These are phyloP conservation scores for Calyptommatus sinebrachiatus DNA, from an alignment of 2,113 vertebrate species.

Conservation along the genomic window DNA sequence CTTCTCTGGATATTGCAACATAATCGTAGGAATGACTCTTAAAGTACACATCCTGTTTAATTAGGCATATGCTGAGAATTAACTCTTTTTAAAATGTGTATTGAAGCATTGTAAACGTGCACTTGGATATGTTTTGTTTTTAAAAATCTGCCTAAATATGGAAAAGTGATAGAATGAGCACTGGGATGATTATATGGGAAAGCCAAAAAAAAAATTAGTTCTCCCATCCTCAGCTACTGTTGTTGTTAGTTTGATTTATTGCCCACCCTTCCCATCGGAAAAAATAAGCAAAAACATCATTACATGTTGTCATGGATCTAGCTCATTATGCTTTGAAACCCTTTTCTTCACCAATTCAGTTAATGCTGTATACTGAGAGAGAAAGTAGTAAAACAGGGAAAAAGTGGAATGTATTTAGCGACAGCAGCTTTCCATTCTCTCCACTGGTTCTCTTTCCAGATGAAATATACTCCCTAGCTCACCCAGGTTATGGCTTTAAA, in stretches of 20 bases:
- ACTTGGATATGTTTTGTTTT: not conserved
- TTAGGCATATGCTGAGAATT: not conserved
- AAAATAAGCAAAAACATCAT: too few relatives aligned
- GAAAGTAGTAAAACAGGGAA: not conserved
- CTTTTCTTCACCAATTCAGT: not conserved
- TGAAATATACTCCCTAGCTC: constrained; percentile 4
- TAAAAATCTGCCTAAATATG: not conserved
- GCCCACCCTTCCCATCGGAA: too few relatives aligned
- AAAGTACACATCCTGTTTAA: not conserved
- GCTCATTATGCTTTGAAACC: not conserved
- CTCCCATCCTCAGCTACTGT: not conserved
- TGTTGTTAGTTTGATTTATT: too few relatives aligned
- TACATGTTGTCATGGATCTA: too few relatives aligned
- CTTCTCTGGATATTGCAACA: not conserved
- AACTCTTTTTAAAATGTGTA: not conserved
- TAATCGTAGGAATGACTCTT: not conserved
- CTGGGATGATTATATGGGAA: not conserved
- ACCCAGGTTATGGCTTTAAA: not conserved
- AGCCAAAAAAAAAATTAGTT: not conserved
- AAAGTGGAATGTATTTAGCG: not conserved
- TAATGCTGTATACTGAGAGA: not conserved
- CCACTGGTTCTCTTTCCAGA: not conserved
- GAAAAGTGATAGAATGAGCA: not conserved
- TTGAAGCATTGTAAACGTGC: not conserved
- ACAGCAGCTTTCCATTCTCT: not conserved